Evolutionary conservation across 2,797 vertebrate genomes (phyloP).

Genomic region (Synaphobranchus kaupii): DNA sequence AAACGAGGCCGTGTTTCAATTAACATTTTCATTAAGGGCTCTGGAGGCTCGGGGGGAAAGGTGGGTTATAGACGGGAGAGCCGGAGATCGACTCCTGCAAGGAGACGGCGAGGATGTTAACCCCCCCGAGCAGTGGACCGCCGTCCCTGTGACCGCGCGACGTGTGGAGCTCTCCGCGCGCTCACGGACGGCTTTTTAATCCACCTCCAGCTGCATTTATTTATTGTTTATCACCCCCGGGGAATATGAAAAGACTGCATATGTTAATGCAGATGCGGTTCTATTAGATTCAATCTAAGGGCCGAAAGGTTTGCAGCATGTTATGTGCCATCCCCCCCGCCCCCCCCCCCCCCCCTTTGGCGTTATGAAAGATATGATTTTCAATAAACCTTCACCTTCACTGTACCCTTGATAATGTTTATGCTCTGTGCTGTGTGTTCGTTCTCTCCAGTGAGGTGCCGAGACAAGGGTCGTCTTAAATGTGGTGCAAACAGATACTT

Average conservation of each 20-base stretch:
- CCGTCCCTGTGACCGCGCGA: not conserved
- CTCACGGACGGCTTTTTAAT: slow-evolving; percentile 3
- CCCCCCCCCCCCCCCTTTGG: not conserved
- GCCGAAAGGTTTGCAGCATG: slow-evolving; percentile 24
- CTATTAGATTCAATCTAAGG: not conserved
- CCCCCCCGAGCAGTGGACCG: not conserved
- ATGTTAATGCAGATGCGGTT: slow-evolving; percentile 34
- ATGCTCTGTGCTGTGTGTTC: not conserved
- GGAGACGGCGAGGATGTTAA: no score
- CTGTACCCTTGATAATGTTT: not conserved
- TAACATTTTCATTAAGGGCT: slow-evolving; percentile 69
- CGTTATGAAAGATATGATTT: slow-evolving; percentile 34
- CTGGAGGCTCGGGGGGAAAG: slow-evolving; percentile 32
- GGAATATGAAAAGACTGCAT: slow-evolving; percentile 29
- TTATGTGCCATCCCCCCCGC: not conserved
- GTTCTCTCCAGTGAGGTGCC: not conserved
- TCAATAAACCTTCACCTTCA: slow-evolving; percentile 18
- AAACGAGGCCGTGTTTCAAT: slow-evolving; percentile 68
- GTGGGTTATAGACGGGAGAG: not conserved
- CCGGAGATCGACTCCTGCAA: not conserved
- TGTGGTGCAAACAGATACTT: not conserved
- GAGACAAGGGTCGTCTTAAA: slow-evolving; percentile 13
- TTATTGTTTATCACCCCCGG: slow-evolving; percentile 39
- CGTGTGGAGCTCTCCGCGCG: not conserved
- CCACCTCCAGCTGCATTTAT: slow-evolving; percentile 22